A percentile compares a stretch with the other conserved stretches of the same genome.
Evolutionary conservation across 2,797 vertebrate genomes (phyloP).

Genomic region (Antennarius maculatus): DNA sequence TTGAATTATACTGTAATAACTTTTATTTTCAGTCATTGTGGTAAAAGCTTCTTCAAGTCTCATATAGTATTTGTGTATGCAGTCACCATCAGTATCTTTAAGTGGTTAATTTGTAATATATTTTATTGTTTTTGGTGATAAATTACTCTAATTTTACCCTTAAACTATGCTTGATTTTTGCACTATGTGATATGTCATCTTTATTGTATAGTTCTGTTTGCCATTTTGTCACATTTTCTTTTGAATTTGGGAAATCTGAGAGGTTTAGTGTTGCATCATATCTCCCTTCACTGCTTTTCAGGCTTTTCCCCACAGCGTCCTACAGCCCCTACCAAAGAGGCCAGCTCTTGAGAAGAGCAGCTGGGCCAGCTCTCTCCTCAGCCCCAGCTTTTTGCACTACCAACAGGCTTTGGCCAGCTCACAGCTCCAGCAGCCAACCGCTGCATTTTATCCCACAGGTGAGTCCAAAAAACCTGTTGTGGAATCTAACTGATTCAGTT

Average conservation of each 20-base stretch:
- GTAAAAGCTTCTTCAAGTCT: slow-evolving; percentile 69
- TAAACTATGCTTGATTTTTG: slow-evolving; percentile 52
- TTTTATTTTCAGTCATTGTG: slow-evolving; percentile 76
- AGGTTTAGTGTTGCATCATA: slow-evolving; percentile 24
- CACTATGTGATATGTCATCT: slow-evolving; percentile 52
- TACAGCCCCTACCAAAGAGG: slow-evolving; percentile 98
- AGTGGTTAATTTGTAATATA: slow-evolving; percentile 52
- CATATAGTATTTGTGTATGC: slow-evolving; percentile 67
- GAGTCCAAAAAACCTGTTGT: slow-evolving; percentile 9
- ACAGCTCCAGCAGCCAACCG: slow-evolving; percentile 88
- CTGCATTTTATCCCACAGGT: slow-evolving; percentile 77
- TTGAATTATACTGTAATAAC: slow-evolving; percentile 87
- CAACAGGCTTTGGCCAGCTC: slow-evolving; percentile 93
- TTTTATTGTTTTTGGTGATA: slow-evolving; percentile 42
- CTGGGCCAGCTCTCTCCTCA: slow-evolving; percentile 89
- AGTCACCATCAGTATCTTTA: slow-evolving; percentile 60
- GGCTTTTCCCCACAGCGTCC: slow-evolving; percentile 90
- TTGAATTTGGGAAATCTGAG: neutral
- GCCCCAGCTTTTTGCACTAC: slow-evolving; percentile 94
- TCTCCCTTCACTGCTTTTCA: slow-evolving; percentile 70
- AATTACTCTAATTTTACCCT: slow-evolving; percentile 58
- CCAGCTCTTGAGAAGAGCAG: slow-evolving; percentile 94
- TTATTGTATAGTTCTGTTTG: slow-evolving; percentile 51
- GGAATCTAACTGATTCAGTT: neutral
- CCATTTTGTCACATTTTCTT: slow-evolving; percentile 22